Conservation (phyloP, 30 jellyfish, hydroid and myxozoan species). For the Turritopsis rubra region DNA sequence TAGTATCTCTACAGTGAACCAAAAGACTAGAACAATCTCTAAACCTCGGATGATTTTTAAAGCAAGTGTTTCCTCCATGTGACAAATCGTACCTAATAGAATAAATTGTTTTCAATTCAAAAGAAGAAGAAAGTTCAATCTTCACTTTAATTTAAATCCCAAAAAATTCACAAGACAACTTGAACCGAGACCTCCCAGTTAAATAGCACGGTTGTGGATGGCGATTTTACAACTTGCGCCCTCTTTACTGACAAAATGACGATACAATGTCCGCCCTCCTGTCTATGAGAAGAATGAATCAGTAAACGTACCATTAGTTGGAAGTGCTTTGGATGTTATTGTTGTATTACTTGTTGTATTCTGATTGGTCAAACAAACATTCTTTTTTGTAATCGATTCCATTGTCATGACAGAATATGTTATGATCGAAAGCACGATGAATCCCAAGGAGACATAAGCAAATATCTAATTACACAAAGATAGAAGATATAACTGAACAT, state of each 20-base stretch:
- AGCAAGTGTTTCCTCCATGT: neutral
- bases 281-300: too few species aligned
- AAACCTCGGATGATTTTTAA: neutral
- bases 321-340: neutral
- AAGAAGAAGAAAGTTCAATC: neutral
- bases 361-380: neutral
- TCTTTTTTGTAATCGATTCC: neutral
- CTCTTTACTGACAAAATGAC: too few species aligned
- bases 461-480: too few species aligned
- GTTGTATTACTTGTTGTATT: neutral
- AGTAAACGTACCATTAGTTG: neutral
- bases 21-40: conserved; percentile 52
- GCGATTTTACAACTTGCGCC: too few species aligned
- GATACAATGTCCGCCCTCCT: too few species aligned
- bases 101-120: neutral
- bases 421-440: conserved; percentile 64
- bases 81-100: neutral
- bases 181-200: too few species aligned
- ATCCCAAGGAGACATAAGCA: conserved; percentile 62
- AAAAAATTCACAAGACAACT: too few species aligned
- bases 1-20: conserved; percentile 83
- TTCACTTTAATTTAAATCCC: neutral
- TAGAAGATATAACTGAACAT: neutral
- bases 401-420: conserved; percentile 55
- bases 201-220: too few species aligned